Evolutionary conservation across 2,888 invertebrate species (phyloP), one percentile per base, ranked within the genome.

Genomic region (Rhodophaea formosa): DNA sequence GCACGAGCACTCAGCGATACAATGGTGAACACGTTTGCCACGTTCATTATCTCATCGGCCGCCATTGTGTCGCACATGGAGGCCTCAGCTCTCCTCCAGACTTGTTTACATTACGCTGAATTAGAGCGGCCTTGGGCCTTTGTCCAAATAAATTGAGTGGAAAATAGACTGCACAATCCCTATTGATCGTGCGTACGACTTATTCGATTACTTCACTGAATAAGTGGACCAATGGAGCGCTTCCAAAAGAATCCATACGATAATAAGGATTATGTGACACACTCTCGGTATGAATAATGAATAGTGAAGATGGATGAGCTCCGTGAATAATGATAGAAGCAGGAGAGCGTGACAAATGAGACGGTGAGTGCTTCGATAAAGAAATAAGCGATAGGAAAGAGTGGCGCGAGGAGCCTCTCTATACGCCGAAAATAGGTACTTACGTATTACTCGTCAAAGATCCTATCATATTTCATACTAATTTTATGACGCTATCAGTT

Each of bases 81-180:
- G 47, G 14, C 29, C 30, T 32, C 51, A 35, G 35, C 5, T 15
- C 8, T 15, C 32, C 15, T 51, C 35, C 17, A 45, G 23, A 12
- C 23, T 39, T 51, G 51, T 51, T 51, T 51, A 35, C 49, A 14
- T 49, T 49, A 49, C 39, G 39, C 10, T 51, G 16, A 51, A 51
- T 51, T 51, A 51, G 35, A 10, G 51, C 35, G 35, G 51, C 35
- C 39, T 51, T 39, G 49, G 15, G 51, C 14, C 51, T 51, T 35
- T 51, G 32, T 49, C 17, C 12, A 51, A 35, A 51, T 12, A 51
- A 51, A 51, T 39, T 35, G n/a, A 39, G 51, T 35, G 51, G 35
- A 39, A 51, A 35, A 51, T 17, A 51, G 12, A 51, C 51, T 49
- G 49, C 51, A 51, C 51, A 51, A 35, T 51, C 35, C 35, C 51